A percentile compares a stretch with the other conserved stretches of the same genome.
phyloP scores from a whole-genome alignment of 2,888 invertebrate genomes.

The Isotomurus palustris region DNA sequence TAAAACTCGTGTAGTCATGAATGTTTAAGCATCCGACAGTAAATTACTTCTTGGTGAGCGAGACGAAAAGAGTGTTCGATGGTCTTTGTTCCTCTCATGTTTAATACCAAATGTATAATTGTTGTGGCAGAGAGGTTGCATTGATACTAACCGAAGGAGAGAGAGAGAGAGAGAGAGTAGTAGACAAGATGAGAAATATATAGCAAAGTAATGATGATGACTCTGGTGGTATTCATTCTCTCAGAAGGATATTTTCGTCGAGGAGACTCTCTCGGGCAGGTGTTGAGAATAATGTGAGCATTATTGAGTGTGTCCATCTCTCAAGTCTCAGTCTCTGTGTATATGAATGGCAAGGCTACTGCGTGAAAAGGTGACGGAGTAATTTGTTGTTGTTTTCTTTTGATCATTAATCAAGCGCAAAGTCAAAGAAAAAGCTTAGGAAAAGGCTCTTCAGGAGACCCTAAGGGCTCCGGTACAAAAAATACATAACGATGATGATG shows the following conservation, averaged over 20 bases:
- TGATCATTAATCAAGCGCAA: constrained; percentile 47
- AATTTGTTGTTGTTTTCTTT: constrained; percentile 45
- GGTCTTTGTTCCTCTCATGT: too few species aligned
- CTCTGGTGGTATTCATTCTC: too few species aligned
- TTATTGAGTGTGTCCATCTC: constrained; percentile 39
- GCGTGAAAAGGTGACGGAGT: constrained; percentile 44
- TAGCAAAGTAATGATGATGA: not conserved
- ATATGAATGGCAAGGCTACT: constrained; percentile 30
- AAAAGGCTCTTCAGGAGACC: constrained; percentile 25
- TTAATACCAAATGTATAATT: too few species aligned
- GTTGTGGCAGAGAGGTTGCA: too few species aligned
- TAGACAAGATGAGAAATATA: not conserved
- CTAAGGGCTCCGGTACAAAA: constrained; percentile 36
- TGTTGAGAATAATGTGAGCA: constrained; percentile 43
- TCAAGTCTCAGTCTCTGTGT: too few species aligned
- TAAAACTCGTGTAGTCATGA: too few species aligned
- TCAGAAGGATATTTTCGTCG: too few species aligned
- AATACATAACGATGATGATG: constrained; percentile 32
- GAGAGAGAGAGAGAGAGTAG: not conserved
- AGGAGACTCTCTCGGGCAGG: too few species aligned
- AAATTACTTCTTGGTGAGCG: not conserved
- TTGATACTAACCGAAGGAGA: too few species aligned
- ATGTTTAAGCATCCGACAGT: not conserved
- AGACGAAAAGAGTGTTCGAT: not conserved
- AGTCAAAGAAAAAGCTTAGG: constrained; percentile 36